Evolutionary conservation across 2,888 invertebrate genomes (phyloP).

Genomic region (Eulithis testata): DNA sequence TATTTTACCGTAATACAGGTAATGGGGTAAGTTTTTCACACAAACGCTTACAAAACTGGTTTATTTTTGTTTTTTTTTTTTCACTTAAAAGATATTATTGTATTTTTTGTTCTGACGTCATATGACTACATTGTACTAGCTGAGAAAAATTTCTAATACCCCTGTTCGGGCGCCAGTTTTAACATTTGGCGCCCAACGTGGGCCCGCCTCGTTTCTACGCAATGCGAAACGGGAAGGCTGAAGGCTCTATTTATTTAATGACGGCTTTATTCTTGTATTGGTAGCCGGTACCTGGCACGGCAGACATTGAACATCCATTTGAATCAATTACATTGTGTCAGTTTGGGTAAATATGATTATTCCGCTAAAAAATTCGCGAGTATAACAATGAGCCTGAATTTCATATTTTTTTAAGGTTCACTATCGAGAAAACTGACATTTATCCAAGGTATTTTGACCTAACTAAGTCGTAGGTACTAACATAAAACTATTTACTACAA

Average conservation of each 20-base stretch:
- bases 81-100: too few species aligned
- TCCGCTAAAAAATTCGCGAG: conserved; percentile 12
- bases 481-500: too few species aligned
- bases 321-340: conserved; percentile 38
- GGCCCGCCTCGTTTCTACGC: conserved; percentile 39
- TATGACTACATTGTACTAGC: too few species aligned
- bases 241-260: conserved; percentile 45
- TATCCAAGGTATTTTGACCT: too few species aligned
- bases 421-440: too few species aligned
- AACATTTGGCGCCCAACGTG: conserved; percentile 35
- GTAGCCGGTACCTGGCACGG: conserved; percentile 40
- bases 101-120: too few species aligned
- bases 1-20: conserved; percentile 9
- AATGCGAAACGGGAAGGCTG: conserved; percentile 39
- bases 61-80: too few species aligned
- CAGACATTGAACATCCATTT: conserved; percentile 32
- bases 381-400: background rate
- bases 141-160: background rate
- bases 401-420: too few species aligned
- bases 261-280: conserved; percentile 30
- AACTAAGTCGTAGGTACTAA: too few species aligned
- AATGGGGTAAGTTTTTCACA: background rate
- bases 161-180: conserved; percentile 22
- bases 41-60: too few species aligned
- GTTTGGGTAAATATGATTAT: conserved; percentile 18